phyloP scores from a whole-genome alignment of 1,140 invertebrate genomes.

The Drosophila mauritiana region DNA sequence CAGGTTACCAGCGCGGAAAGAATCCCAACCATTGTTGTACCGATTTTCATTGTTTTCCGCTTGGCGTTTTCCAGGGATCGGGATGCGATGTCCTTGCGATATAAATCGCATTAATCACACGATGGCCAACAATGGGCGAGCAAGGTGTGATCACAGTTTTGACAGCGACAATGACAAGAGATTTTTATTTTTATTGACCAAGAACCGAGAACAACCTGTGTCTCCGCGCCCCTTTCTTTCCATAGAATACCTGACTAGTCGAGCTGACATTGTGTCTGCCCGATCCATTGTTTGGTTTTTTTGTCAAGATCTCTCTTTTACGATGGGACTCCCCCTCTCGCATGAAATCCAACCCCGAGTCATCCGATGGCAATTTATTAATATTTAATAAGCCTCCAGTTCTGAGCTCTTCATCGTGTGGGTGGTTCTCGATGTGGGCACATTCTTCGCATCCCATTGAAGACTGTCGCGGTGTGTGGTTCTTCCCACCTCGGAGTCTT shows the following conservation, averaged over 20 bases:
- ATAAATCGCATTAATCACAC: slow-evolving; percentile 78
- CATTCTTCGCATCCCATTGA: slow-evolving; percentile 52
- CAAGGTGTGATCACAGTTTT: slow-evolving; percentile 73
- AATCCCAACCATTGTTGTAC: slow-evolving; percentile 18
- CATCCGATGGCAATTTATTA: slow-evolving; percentile 57
- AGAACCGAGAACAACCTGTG: slow-evolving; percentile 42
- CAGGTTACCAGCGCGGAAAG: slow-evolving; percentile 9
- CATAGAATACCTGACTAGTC: slow-evolving; percentile 41
- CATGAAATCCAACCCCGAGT: slow-evolving; percentile 34
- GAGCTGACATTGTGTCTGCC: slow-evolving; percentile 60
- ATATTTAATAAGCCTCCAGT: slow-evolving; percentile 59
- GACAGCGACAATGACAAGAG: slow-evolving; percentile 71
- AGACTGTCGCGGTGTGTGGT: slow-evolving; percentile 48
- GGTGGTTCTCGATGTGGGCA: slow-evolving; percentile 60
- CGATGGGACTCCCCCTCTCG: not conserved
- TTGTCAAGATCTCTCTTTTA: slow-evolving; percentile 38
- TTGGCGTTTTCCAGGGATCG: slow-evolving; percentile 51
- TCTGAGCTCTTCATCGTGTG: slow-evolving; percentile 60
- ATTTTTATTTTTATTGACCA: slow-evolving; percentile 42
- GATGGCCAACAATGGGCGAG: slow-evolving; percentile 28
- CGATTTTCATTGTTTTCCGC: slow-evolving; percentile 51
- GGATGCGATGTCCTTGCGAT: slow-evolving; percentile 53
- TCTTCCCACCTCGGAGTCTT: slow-evolving; percentile 8
- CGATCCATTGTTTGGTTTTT: slow-evolving; percentile 36
- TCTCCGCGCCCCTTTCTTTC: slow-evolving; percentile 27